Evolutionary conservation across 1,140 invertebrate genomes (phyloP).

Genomic region (Ephestia elutella): DNA sequence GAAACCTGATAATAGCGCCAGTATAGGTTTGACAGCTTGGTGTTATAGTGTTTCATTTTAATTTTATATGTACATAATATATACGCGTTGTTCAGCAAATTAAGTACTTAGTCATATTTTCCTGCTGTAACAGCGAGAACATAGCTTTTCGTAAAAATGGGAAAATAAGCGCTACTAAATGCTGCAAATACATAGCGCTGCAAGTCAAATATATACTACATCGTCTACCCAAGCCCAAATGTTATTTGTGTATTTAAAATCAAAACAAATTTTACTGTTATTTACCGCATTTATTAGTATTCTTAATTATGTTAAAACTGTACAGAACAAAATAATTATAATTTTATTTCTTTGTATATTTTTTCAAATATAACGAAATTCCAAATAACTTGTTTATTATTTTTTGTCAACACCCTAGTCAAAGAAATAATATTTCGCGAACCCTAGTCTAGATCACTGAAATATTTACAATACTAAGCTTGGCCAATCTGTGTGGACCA

Average conservation of each 20-base stretch:
- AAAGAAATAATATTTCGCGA: no score
- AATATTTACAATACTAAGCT: no score
- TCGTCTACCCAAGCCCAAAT: not conserved
- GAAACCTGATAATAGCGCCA: no score
- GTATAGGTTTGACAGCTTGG: no score
- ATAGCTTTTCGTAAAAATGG: no score
- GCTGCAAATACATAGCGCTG: no score
- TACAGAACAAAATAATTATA: constrained; percentile 61
- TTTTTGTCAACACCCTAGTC: not conserved
- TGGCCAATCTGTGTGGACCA: no score
- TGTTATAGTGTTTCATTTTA: no score
- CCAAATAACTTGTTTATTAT: constrained; percentile 21
- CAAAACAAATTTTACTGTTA: constrained; percentile 17
- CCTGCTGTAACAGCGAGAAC: no score
- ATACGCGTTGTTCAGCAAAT: not conserved
- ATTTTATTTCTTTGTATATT: constrained; percentile 63
- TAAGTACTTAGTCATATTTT: not conserved
- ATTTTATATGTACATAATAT: not conserved
- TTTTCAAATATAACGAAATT: constrained; percentile 65
- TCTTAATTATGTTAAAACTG: constrained; percentile 54
- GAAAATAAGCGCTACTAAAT: no score
- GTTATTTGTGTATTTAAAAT: constrained; percentile 16
- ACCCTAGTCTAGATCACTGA: no score
- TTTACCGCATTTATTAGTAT: constrained; percentile 56
- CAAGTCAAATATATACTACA: no score